These are phyloP conservation scores for Brachionus rubens DNA, from an alignment of 1,140 invertebrate species.

Conservation along the genomic window DNA sequence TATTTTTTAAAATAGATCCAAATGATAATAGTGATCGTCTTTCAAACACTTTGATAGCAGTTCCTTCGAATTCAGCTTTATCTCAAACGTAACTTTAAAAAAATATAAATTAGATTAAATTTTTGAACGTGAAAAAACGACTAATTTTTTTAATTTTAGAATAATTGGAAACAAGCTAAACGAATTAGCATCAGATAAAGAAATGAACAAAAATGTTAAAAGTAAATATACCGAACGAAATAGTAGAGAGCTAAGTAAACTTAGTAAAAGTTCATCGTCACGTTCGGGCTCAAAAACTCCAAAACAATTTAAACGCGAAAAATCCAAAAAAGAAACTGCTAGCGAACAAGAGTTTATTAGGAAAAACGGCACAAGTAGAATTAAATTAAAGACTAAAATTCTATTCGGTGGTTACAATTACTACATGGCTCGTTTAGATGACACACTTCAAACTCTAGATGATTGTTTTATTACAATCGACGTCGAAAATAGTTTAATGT, in stretches of 20 bases:
- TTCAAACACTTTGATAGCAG: constrained; percentile 1
- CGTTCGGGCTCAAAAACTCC: background rate
- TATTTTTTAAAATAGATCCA: background rate
- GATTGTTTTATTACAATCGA: constrained; percentile 55
- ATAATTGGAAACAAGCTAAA: constrained; percentile 20
- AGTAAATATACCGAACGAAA: constrained; percentile 8
- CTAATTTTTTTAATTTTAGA: too few relatives aligned
- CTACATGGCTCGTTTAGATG: constrained; percentile 52
- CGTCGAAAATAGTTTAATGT: constrained; percentile 53
- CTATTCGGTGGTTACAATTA: constrained; percentile 55
- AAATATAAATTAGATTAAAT: background rate
- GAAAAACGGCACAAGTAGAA: constrained; percentile 54
- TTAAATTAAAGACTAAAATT: constrained; percentile 52
- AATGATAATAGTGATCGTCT: background rate
- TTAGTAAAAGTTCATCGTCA: constrained; percentile 8
- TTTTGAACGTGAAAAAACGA: background rate
- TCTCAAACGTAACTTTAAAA: constrained; percentile 30
- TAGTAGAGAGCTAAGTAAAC: constrained; percentile 48
- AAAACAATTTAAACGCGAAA: constrained; percentile 47
- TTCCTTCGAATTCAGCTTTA: constrained; percentile 6
- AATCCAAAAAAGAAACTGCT: constrained; percentile 49
- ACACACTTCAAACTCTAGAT: constrained; percentile 52
- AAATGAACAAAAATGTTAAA: constrained; percentile 44
- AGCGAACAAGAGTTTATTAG: constrained; percentile 52
- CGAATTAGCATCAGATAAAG: constrained; percentile 30